Base-by-base conservation (phyloP, 2,888 invertebrate species). In the Drosophila diplacantha region DNA sequence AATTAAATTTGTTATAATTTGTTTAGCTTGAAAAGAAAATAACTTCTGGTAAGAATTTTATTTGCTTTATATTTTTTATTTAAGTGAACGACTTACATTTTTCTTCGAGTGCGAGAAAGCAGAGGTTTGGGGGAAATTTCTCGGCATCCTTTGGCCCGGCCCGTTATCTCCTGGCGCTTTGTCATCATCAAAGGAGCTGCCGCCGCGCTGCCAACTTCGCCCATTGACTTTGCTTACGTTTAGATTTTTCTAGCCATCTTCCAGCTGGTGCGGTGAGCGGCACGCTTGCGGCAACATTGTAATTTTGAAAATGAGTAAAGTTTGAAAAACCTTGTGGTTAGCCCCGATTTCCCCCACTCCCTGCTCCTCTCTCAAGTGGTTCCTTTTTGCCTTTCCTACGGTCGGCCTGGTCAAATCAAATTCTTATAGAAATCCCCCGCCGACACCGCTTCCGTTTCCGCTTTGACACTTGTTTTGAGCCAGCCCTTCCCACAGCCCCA, bases 261-360 rank as follows among this genome's bases (percentile, higher is more conserved):
- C 53, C 58, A 52, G 29, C 49, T 70, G 66, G 56, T 75, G 74
- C 60, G 73, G 79, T 81, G 63, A 71, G 64, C 63, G 72, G 65
- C 78, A 69, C 74, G 76, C 80, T 83, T 78, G 75, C 70, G 83
- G 85, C 74, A 81, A 85, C 83, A 84, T 83, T 84, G 85, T 84
- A 84, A 85, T 84, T 85, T 83, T 84, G 85, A 85, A 84, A 84
- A 85, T 84, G 85, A 84, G 85, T 82, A 84, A 84, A 84, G 84
- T 84, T 84, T 84, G 77, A 82, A 84, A 80, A 80, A 76, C 77
- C 84, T 75, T 79, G 80, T 79, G 83, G 84, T 44, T 43, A 43
- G 63, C 57, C 50, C 46, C 44, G 51, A 61, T 62, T 62, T 38
- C 24, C 38, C 41, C 39, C 41, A 9, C 44, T n/a, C 14, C 47